Evolutionary conservation across 2,888 invertebrate species (phyloP).

Genomic region (Galeruca laticollis): DNA sequence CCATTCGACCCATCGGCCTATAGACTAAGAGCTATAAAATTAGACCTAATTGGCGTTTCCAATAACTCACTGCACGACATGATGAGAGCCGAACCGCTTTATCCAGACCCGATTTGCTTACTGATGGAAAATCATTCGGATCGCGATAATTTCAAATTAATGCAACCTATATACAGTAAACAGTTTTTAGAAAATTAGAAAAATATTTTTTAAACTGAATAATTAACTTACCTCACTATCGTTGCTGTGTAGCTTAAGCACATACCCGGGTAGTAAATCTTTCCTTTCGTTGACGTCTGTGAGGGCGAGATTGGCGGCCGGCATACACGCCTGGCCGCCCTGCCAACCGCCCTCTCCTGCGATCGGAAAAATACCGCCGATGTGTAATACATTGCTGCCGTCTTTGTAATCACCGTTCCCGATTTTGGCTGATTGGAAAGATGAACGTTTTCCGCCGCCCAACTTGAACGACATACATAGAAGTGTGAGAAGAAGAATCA

Average conservation of each 20-base stretch:
- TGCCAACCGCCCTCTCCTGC: slow-evolving; percentile 97
- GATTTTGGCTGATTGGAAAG: slow-evolving; percentile 28
- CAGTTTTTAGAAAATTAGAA: too few species aligned
- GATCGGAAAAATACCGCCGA: slow-evolving; percentile 99
- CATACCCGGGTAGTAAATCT: slow-evolving; percentile 92
- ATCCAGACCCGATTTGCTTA: slow-evolving; percentile 20
- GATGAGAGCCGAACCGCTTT: slow-evolving; percentile 26
- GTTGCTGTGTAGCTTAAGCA: slow-evolving; percentile 91
- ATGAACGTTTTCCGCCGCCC: slow-evolving; percentile 35
- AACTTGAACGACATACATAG: slow-evolving; percentile 20
- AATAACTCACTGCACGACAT: slow-evolving; percentile 31
- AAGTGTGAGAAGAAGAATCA: slow-evolving; percentile 56
- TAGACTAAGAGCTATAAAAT: slow-evolving; percentile 30
- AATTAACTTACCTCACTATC: slow-evolving; percentile 88
- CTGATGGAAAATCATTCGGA: slow-evolving; percentile 30
- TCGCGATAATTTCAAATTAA: background rate
- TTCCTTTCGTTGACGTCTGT: slow-evolving; percentile 93
- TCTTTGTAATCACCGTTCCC: slow-evolving; percentile 40
- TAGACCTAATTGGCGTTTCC: slow-evolving; percentile 29
- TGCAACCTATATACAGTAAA: background rate
- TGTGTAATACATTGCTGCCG: slow-evolving; percentile 81
- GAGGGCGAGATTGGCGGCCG: slow-evolving; percentile 95
- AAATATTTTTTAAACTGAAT: too few species aligned
- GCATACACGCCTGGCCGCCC: slow-evolving; percentile 97
- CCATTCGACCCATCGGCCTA: slow-evolving; percentile 17